These are phyloP conservation scores for Neoarius graeffei DNA, from an alignment of 2,113 vertebrate species.

Conservation along the genomic window DNA sequence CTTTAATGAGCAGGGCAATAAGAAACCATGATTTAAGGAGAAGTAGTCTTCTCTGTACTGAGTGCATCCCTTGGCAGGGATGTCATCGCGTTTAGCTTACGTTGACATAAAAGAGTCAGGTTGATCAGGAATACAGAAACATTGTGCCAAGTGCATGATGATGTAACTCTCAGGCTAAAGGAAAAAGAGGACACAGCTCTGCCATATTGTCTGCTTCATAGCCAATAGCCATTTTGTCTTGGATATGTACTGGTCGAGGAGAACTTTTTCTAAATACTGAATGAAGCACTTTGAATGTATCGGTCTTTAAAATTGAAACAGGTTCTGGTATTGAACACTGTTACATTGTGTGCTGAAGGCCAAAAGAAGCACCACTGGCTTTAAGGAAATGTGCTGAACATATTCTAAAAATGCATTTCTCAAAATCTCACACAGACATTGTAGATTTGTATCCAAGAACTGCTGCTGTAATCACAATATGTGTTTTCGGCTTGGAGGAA, in stretches of 20 bases:
- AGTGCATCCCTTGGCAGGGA: constrained; percentile 10
- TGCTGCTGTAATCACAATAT: background rate
- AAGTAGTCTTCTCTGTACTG: background rate
- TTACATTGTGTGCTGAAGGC: background rate
- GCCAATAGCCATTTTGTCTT: constrained; percentile 38
- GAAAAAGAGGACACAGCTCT: constrained; percentile 34
- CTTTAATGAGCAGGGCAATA: constrained; percentile 40
- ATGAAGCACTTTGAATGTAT: constrained; percentile 47
- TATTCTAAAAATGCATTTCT: background rate
- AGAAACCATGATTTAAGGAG: constrained; percentile 20
- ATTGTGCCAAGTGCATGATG: background rate
- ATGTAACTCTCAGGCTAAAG: constrained; percentile 40
- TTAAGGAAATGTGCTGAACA: background rate
- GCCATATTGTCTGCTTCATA: constrained; percentile 43
- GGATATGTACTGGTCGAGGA: constrained; percentile 40
- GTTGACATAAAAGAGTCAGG: constrained; percentile 29
- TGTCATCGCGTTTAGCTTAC: constrained; percentile 17
- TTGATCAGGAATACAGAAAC: background rate
- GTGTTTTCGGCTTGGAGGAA: too few relatives aligned
- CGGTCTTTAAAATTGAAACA: constrained; percentile 35
- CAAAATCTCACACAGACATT: background rate
- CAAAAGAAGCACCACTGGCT: background rate
- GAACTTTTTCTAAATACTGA: constrained; percentile 46
- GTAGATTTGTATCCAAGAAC: background rate
- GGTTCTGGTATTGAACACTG: constrained; percentile 23